phyloP scores from a whole-genome alignment of 2,888 invertebrate species.

The Arctia plantaginis region DNA sequence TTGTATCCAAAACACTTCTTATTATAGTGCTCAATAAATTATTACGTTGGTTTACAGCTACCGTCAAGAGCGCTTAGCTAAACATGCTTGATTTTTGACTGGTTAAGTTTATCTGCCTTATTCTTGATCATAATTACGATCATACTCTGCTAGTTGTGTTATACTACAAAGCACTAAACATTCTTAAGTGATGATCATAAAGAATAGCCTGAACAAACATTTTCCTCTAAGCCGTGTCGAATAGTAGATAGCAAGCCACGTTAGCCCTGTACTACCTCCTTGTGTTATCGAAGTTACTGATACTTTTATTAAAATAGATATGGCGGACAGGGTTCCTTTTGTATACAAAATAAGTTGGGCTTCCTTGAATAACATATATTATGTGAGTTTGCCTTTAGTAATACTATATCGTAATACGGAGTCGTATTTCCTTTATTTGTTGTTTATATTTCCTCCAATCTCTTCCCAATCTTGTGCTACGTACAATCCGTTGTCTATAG shows the following conservation, averaged over 20 bases:
- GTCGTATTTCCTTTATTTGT: neutral
- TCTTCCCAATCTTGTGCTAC: neutral
- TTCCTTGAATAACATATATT: constrained; percentile 4
- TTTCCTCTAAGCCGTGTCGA: neutral
- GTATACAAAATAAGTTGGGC: neutral
- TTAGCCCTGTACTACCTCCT: neutral
- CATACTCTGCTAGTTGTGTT: neutral
- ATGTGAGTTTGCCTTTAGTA: neutral
- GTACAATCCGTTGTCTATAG: neutral
- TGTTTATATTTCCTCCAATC: neutral
- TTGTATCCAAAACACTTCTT: too few species aligned
- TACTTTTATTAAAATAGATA: constrained; percentile 1
- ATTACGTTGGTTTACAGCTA: too few species aligned
- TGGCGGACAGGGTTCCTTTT: neutral
- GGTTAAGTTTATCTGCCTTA: too few species aligned
- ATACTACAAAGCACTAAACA: too few species aligned
- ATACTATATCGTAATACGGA: neutral
- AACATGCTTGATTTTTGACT: too few species aligned
- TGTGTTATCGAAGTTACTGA: neutral
- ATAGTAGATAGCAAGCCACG: neutral
- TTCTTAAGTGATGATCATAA: neutral
- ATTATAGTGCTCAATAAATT: too few species aligned
- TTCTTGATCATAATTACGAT: neutral
- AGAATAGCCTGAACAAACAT: neutral
- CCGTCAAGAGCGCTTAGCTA: too few species aligned